A percentile compares a stretch with the other conserved stretches of the same genome.
phyloP scores from a whole-genome alignment of 2,888 invertebrate species.

The Cantharis nigra region DNA sequence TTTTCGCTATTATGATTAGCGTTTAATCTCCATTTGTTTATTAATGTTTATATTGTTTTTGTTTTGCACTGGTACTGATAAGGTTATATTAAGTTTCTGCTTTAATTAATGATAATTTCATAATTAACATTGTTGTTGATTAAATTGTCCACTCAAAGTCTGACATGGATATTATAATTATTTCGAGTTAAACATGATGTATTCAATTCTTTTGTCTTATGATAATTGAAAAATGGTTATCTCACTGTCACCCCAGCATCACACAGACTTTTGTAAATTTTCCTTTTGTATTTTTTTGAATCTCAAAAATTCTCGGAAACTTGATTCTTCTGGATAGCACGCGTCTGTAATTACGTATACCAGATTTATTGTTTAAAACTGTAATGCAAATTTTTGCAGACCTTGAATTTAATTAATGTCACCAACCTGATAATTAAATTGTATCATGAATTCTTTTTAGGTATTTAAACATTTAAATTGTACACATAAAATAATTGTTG shows the following conservation, averaged over 20 bases:
- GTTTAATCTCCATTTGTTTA: background rate
- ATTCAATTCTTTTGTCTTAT: background rate
- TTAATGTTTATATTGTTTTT: background rate
- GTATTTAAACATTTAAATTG: background rate
- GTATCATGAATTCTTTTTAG: background rate
- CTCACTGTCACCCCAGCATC: background rate
- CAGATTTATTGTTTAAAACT: background rate
- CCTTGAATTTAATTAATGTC: conserved; percentile 13
- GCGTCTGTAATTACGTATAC: background rate
- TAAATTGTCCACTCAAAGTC: background rate
- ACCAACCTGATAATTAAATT: background rate
- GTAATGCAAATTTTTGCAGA: background rate
- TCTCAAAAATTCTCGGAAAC: background rate
- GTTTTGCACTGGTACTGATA: background rate
- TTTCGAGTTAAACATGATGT: background rate
- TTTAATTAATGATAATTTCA: background rate
- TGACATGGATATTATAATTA: background rate
- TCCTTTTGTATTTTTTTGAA: background rate
- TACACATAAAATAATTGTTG: background rate
- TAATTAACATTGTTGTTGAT: background rate
- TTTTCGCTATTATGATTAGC: too few relatives aligned
- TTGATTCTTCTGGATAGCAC: background rate
- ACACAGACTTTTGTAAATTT: background rate
- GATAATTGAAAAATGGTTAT: background rate
- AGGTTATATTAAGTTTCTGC: background rate